A percentile compares a stretch with the other conserved stretches of the same genome.
Evolutionary conservation across 2,113 vertebrate genomes (phyloP).

Genomic region (Ctenomys sociabilis): DNA sequence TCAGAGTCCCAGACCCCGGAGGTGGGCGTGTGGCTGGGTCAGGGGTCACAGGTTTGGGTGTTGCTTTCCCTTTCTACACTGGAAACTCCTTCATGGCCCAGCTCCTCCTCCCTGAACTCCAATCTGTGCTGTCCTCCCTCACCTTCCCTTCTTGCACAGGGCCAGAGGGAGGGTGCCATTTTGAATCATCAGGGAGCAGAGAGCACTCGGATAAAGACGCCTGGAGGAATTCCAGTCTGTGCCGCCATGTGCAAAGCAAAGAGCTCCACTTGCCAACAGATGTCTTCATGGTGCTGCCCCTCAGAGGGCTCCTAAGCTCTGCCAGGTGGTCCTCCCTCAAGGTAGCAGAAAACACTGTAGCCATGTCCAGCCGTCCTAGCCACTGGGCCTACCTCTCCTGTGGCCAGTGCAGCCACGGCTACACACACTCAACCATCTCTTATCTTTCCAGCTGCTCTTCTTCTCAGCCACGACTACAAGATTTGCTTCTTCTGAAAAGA

Average conservation of each 20-base stretch:
- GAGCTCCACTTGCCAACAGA: not conserved
- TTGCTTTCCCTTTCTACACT: not conserved
- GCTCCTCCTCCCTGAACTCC: fast-evolving
- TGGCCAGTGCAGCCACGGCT: not conserved
- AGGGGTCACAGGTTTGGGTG: fast-evolving
- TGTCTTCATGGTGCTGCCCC: not conserved
- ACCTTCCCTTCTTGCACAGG: not conserved
- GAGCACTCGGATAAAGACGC: not conserved
- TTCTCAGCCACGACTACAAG: not conserved
- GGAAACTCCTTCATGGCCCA: not conserved
- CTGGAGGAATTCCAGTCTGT: not conserved
- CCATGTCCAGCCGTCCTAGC: not conserved
- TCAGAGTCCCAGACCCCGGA: not conserved
- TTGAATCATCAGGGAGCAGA: not conserved
- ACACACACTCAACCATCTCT: fast-evolving
- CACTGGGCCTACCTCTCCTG: not conserved
- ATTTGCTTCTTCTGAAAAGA: not conserved
- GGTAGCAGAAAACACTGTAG: not conserved
- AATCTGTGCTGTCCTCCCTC: too few relatives aligned
- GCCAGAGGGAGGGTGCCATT: not conserved
- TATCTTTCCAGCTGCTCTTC: not conserved
- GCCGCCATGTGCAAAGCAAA: not conserved
- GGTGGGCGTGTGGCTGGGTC: too few relatives aligned
- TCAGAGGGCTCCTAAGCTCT: not conserved
- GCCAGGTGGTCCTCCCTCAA: not conserved